phyloP scores from a whole-genome alignment of 92 coral and sea anemone species.

The Anthopleura xanthogrammica region DNA sequence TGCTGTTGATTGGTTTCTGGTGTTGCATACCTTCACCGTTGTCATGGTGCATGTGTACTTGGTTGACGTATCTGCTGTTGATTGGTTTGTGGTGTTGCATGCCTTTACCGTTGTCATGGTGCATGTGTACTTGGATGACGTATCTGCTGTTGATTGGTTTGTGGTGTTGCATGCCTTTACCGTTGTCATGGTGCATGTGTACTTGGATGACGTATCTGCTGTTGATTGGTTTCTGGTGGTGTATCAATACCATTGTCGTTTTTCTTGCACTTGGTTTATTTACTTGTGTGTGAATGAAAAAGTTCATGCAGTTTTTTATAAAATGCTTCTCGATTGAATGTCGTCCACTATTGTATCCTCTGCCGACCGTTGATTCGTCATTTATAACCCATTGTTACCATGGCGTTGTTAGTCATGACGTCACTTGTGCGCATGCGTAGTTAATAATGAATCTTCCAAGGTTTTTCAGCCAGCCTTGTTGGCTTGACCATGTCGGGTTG shows the following conservation, averaged over 20 bases:
- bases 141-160: too few species aligned
- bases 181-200: not conserved
- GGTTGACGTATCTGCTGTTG: not conserved
- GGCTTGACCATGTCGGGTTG: not conserved
- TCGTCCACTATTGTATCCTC: not conserved
- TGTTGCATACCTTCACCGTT: not conserved
- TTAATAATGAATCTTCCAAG: not conserved
- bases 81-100: not conserved
- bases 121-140: not conserved
- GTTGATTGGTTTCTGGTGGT: too few species aligned
- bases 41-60: not conserved
- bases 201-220: not conserved
- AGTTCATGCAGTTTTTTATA: too few species aligned
- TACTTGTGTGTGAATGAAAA: too few species aligned
- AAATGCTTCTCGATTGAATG: too few species aligned
- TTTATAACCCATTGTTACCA: conserved; percentile 1
- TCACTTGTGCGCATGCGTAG: not conserved
- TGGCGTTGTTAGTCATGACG: not conserved
- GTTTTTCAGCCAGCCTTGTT: not conserved
- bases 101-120: not conserved
- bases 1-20: not conserved
- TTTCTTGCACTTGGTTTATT: not conserved
- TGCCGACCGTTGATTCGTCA: not conserved
- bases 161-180: not conserved
- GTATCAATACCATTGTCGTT: not conserved